phyloP scores from a whole-genome alignment of 2,888 invertebrate genomes.

The Morinoia aosen region DNA sequence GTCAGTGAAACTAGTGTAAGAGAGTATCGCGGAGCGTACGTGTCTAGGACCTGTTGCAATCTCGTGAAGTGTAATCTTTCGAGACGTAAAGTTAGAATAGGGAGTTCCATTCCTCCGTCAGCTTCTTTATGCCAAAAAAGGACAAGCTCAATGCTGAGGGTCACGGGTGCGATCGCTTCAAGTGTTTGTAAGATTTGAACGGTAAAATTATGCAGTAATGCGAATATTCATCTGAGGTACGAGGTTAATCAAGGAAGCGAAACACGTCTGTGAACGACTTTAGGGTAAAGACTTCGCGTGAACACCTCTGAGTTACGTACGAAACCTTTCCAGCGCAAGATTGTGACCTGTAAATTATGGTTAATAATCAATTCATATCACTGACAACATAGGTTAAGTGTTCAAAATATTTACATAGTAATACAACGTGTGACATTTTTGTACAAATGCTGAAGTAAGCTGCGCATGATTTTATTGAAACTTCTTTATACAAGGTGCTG shows the following conservation, averaged over 20 bases:
- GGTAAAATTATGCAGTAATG: too few species aligned
- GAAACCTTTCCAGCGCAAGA: too few species aligned
- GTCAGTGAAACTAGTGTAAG: background rate
- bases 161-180: background rate
- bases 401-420: background rate
- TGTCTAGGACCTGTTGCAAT: background rate
- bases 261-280: too few species aligned
- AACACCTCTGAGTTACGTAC: background rate
- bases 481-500: background rate
- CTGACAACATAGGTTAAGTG: background rate
- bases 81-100: background rate
- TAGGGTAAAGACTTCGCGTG: background rate
- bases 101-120: too few species aligned
- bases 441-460: background rate
- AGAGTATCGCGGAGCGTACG: background rate
- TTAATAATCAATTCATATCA: slow-evolving; percentile 9
- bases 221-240: too few species aligned
- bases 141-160: too few species aligned
- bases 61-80: background rate
- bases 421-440: background rate
- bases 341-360: background rate
- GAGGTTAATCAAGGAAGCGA: too few species aligned
- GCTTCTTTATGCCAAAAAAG: too few species aligned
- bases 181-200: background rate
- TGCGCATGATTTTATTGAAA: background rate